Conservation (phyloP, 2,113 vertebrate species). For the Nesoenas mayeri region DNA sequence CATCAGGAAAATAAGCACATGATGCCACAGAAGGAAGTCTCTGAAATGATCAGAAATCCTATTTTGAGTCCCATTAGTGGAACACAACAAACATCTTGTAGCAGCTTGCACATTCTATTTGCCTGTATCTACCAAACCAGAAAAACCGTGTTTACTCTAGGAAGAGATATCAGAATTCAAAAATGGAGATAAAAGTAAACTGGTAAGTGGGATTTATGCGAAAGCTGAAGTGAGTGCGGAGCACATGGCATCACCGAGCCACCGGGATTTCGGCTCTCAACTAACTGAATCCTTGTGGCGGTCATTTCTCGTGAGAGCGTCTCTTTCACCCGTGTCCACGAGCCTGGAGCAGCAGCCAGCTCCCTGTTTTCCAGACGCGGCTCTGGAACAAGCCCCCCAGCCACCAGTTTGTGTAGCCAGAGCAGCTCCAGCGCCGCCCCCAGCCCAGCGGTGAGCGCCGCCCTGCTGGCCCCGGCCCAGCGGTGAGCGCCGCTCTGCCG, state of each 20-base stretch:
- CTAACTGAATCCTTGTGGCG: neutral
- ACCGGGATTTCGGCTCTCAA: neutral
- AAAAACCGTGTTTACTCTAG: neutral
- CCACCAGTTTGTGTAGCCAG: no score
- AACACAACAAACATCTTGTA: neutral
- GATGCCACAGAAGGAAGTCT: neutral
- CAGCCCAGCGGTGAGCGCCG: no score
- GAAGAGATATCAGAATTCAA: neutral
- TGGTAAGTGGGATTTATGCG: neutral
- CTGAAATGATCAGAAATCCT: neutral
- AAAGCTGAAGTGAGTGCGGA: neutral
- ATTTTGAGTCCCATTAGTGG: neutral
- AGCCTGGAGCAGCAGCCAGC: neutral
- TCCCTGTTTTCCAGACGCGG: neutral
- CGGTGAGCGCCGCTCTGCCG: no score
- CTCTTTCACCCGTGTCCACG: neutral
- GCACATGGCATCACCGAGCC: neutral
- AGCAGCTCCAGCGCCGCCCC: no score
- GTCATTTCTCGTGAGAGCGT: neutral
- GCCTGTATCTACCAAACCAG: neutral
- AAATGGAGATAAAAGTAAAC: neutral
- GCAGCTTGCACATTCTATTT: neutral
- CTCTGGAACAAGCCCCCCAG: no score
- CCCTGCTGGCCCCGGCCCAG: no score
- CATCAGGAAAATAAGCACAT: neutral